Base-by-base conservation (phyloP, 35 echinoderm and acorn worm species). In the Ophioderma brevispina region DNA sequence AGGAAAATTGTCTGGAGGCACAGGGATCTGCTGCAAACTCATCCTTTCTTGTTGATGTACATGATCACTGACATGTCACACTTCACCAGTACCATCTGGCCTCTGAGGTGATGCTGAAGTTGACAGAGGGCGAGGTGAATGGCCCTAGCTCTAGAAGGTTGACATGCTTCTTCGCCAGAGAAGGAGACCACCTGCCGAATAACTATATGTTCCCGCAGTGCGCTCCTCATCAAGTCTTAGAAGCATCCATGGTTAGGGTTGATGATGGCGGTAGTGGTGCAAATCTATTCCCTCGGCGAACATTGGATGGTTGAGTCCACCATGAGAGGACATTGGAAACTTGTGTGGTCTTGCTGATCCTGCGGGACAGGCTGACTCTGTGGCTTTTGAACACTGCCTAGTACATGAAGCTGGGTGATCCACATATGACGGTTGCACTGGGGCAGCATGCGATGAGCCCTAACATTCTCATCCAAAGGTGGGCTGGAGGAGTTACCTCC, bases 351-450 rank as follows among this genome's bases (percentile, higher is more conserved):
- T 14, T 0, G 84, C 42, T 1, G 35, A 31, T 25, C 79, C 81
- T 0, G 0, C 13, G 46, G 46, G 46, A 52, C 46, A 52, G n/a
- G n/a, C n/a, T n/a, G n/a, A n/a, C n/a, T n/a, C n/a, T n/a, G n/a
- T n/a, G n/a, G n/a, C n/a, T n/a, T 37, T 35, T 8, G 0, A 41
- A 13, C 78, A 76, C 36, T 78, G 0, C 35, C 11, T 37, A 94
- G 86, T 34, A 94, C 49, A 59, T 89, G 92, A 17, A 84, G 56
- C 23, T 85, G 80, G 18, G 35, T 82, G 23, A 25, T 23, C 25
- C 85, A 36, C 85, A 87, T 87, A 36, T 64, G 64, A 21, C 76
- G 85, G 10, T 31, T 32, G 70, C 64, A 77, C 37, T 38, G 64
- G 76, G 85, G 76, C 35, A 87, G 23, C 78, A 46, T 76, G 87